Conservation (phyloP, 2,888 invertebrate species). For the Pseudoips prasinana region DNA sequence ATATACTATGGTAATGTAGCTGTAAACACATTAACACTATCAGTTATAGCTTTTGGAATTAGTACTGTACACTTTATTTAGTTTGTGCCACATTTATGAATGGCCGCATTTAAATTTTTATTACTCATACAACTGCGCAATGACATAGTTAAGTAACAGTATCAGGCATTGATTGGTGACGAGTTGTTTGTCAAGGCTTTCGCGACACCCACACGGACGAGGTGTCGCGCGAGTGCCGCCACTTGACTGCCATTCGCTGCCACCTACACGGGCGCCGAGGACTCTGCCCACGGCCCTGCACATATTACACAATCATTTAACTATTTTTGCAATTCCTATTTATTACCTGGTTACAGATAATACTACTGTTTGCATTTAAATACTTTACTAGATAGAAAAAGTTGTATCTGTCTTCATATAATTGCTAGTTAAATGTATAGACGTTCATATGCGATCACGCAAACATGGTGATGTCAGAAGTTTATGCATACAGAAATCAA, state of each 20-base stretch:
- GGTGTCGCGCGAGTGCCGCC: conserved; percentile 47
- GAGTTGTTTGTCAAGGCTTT: conserved; percentile 57
- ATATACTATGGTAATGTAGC: too few relatives aligned
- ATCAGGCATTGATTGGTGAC: conserved; percentile 37
- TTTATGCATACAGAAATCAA: conserved; percentile 17
- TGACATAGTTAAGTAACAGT: conserved; percentile 49
- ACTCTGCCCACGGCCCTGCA: conserved; percentile 55
- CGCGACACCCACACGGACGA: conserved; percentile 56
- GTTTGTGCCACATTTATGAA: conserved; percentile 32
- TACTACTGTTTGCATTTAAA: conserved; percentile 1
- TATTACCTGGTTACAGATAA: background rate
- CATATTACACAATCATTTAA: conserved; percentile 42
- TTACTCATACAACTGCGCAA: conserved; percentile 42
- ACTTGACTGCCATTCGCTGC: conserved; percentile 46
- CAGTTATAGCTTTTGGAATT: background rate
- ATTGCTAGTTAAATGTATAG: too few relatives aligned
- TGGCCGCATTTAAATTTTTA: conserved; percentile 33
- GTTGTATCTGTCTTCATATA: conserved; percentile 3
- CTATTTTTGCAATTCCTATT: conserved; percentile 32
- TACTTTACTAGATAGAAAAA: conserved; percentile 16
- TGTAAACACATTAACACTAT: background rate
- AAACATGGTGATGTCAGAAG: conserved; percentile 30
- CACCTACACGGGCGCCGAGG: conserved; percentile 62
- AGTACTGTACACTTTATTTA: background rate
- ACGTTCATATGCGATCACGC: conserved; percentile 22